Evolutionary conservation across 2,888 invertebrate species (phyloP), one percentile per base, ranked within the genome.

Genomic region (Melitaea athalia): DNA sequence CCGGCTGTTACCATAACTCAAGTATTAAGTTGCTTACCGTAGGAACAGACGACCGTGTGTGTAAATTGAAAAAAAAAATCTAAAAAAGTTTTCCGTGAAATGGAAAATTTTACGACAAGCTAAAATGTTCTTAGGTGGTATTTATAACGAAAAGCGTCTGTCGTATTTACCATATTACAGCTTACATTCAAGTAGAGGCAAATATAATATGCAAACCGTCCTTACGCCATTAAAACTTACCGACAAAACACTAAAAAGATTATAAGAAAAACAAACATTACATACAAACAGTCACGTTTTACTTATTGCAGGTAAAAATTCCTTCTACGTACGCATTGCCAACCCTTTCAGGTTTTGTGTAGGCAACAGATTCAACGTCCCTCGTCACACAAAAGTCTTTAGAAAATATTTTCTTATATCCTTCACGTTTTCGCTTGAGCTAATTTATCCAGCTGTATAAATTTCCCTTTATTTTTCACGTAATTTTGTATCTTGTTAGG

Each of bases 351-450:
- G 43, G 45, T 15, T 60, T 59, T 55, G 59, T 60, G 45, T 53
- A 7, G 53, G 38, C 43, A 52, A 17, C 57, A 38, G 57, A 57
- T 62, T 67, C 49, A 31, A 33, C 38, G 14, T 57, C 59, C 60
- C 61, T 66, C 53, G 62, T 45, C 52, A 24, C 14, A 33, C 33
- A 64, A 65, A 43, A 59, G 50, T 57, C 55, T 66, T 69, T 52
- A 49, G 59, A 63, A 69, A 69, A 69, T 59, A 69, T 69, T 69
- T 69, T 59, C 59, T 66, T 66, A 66, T 33, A 55, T 60, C 47
- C 38, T 49, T 17, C 15, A 45, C 57, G 45, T 67, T 63, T 66
- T 59, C 50, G 50, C 53, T 55, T 15, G 47, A 45, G 15, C 63
- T 69, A 66, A 66, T 66, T 63, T 69, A 53, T 24, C 59, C 24